A percentile compares a stretch with the other conserved stretches of the same genome.
These are phyloP conservation scores for Steinernema carpocapsae DNA, from an alignment of 2,888 invertebrate genomes.

Conservation along the genomic window DNA sequence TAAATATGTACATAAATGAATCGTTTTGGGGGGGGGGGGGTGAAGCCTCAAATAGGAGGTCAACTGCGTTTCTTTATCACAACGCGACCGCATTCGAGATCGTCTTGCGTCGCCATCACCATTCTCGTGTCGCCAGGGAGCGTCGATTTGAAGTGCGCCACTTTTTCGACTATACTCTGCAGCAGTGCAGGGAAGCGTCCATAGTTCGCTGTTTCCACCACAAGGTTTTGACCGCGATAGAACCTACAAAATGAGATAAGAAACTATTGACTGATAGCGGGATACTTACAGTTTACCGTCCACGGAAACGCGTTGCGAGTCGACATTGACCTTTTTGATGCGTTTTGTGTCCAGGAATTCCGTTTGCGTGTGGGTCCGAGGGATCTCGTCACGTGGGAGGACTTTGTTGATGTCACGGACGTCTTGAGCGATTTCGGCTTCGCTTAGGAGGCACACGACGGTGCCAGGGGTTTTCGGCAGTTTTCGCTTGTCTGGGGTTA, in stretches of 20 bases:
- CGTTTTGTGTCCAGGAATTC: slow-evolving; percentile 37
- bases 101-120: slow-evolving; percentile 44
- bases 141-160: slow-evolving; percentile 38
- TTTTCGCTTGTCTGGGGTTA: slow-evolving; percentile 42
- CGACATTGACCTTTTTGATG: slow-evolving; percentile 38
- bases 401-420: slow-evolving; percentile 39
- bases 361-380: background rate
- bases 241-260: slow-evolving; percentile 34
- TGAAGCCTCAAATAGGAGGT: background rate
- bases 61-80: slow-evolving; percentile 9
- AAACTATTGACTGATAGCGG: background rate
- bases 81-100: slow-evolving; percentile 45
- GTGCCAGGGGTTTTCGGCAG: slow-evolving; percentile 34
- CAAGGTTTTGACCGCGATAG: slow-evolving; percentile 43
- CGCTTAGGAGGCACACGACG: slow-evolving; percentile 38
- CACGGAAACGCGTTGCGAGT: slow-evolving; percentile 36
- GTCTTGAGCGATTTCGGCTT: slow-evolving; percentile 42
- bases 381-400: background rate
- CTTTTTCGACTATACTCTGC: slow-evolving; percentile 39
- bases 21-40: background rate
- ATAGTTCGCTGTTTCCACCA: slow-evolving; percentile 41
- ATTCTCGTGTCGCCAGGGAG: slow-evolving; percentile 41
- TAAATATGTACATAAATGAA: slow-evolving; percentile 4
- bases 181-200: slow-evolving; percentile 41
- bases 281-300: slow-evolving; percentile 42